A percentile compares a stretch with the other conserved stretches of the same genome.
Evolutionary conservation across 2,113 vertebrate species (phyloP).

Genomic region (Amblyopsis rosae): DNA sequence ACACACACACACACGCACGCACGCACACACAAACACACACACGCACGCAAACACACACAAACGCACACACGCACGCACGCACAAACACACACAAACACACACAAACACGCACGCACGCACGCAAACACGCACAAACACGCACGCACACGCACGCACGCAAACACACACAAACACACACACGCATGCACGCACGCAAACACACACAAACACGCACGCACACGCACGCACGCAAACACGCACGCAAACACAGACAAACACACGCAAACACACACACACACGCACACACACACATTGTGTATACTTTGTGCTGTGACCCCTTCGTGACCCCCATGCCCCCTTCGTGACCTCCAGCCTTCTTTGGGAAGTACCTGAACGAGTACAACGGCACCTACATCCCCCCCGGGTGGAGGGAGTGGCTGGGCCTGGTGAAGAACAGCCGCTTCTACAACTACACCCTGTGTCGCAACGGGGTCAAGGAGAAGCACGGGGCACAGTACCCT

Average conservation of each 20-base stretch:
- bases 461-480: conserved; percentile 80
- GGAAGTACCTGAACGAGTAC: conserved; percentile 97
- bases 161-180: no score
- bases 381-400: conserved; percentile 85
- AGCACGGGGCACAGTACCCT: conserved; percentile 89
- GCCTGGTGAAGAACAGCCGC: conserved; percentile 92
- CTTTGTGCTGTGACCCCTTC: no score
- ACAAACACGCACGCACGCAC: background rate
- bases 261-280: no score
- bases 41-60: background rate
- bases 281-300: background rate
- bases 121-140: no score
- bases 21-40: background rate
- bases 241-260: no score
- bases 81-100: no score
- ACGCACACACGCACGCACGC: background rate
- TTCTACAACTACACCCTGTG: conserved; percentile 94
- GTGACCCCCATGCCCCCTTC: no score
- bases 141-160: background rate
- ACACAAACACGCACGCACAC: no score
- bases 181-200: background rate
- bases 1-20: no score
- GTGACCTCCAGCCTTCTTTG: conserved; percentile 84
- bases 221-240: no score
- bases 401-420: conserved; percentile 96